Conservation (phyloP, 2,797 vertebrate genomes). For the Rhinatrema bivittatum region DNA sequence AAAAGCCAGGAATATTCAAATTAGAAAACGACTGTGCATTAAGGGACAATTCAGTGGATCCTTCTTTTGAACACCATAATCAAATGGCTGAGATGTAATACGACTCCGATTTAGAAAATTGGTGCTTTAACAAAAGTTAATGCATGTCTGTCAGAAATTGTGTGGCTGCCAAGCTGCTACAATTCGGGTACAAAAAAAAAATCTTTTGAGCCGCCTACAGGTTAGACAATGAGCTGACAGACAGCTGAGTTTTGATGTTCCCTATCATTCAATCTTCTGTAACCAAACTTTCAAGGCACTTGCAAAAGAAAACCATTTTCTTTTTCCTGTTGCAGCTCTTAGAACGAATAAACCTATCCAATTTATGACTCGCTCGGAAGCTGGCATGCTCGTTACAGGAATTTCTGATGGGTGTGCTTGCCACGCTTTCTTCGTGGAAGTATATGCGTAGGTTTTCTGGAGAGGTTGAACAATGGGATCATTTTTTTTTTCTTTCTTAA, state of each 20-base stretch:
- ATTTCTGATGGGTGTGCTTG: slow-evolving; percentile 61
- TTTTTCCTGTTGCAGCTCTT: slow-evolving; percentile 38
- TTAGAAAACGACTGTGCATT: background rate
- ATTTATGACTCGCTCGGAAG: slow-evolving; percentile 46
- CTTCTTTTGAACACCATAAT: slow-evolving; percentile 7
- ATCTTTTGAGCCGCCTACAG: slow-evolving; percentile 10
- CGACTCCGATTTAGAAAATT: background rate
- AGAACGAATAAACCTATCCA: slow-evolving; percentile 48
- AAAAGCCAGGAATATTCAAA: background rate
- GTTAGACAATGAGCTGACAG: slow-evolving; percentile 9
- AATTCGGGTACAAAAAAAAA: slow-evolving; percentile 20
- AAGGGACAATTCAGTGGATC: too few relatives aligned
- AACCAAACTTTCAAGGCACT: slow-evolving; percentile 40
- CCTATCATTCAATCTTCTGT: slow-evolving; percentile 11
- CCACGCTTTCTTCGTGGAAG: slow-evolving; percentile 52
- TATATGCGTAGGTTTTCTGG: slow-evolving; percentile 46
- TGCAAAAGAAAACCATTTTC: slow-evolving; percentile 45
- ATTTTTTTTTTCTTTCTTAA: slow-evolving; percentile 64
- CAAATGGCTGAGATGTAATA: slow-evolving; percentile 5
- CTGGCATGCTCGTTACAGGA: slow-evolving; percentile 49
- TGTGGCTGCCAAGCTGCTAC: slow-evolving; percentile 1
- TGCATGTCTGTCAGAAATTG: background rate
- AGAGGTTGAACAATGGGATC: slow-evolving; percentile 68
- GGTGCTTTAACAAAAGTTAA: slow-evolving; percentile 1
- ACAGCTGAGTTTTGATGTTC: slow-evolving; percentile 21